Conservation (phyloP, 2,113 vertebrate genomes). For the Cyprinodon brontotheroides region DNA sequence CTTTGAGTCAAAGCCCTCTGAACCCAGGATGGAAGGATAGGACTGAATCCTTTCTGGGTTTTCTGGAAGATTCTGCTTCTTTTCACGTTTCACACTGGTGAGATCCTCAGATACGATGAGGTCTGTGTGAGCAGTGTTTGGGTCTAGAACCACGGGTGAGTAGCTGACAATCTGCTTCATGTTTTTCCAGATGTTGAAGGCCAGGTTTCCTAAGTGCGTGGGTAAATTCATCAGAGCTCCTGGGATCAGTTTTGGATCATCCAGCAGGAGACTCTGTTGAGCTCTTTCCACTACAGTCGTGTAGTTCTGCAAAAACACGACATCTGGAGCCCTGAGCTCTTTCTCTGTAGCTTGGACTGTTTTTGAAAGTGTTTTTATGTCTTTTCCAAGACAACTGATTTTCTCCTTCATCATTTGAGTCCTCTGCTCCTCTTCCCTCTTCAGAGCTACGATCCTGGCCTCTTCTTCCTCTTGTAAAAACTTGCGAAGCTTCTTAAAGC, state of each 20-base stretch:
- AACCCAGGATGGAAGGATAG: constrained; percentile 17
- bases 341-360: background rate
- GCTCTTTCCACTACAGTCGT: constrained; percentile 13
- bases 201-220: constrained; percentile 1
- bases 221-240: constrained; percentile 12
- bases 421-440: constrained; percentile 21
- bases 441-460: constrained; percentile 26
- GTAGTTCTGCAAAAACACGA: constrained; percentile 26
- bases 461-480: constrained; percentile 31
- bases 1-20: constrained; percentile 34
- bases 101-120: constrained; percentile 8
- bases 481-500: constrained; percentile 22
- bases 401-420: constrained; percentile 9
- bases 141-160: background rate
- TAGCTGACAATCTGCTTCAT: background rate
- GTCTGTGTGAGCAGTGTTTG: background rate
- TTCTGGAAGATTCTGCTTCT: background rate
- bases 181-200: constrained; percentile 9
- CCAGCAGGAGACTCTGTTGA: constrained; percentile 5
- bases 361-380: constrained; percentile 7
- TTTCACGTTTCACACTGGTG: background rate
- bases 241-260: background rate
- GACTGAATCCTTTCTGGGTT: background rate
- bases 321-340: background rate
- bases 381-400: constrained; percentile 4